Conservation (phyloP, 2,888 invertebrate genomes). For the Glyphotaelius pellucidus region DNA sequence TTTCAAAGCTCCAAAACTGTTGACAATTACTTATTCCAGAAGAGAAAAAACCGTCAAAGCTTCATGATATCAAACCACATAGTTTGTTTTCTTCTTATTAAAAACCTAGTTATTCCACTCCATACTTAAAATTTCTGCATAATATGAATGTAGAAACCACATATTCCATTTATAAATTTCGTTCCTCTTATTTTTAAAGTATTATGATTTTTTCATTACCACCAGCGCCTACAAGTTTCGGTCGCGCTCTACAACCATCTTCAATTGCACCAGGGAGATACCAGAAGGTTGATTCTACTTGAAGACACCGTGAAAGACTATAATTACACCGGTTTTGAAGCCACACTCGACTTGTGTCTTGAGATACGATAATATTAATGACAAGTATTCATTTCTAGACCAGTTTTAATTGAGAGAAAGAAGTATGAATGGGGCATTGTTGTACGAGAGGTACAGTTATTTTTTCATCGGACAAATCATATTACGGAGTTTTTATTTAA, state of each 20-base stretch:
- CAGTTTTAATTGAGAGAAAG: slow-evolving; percentile 22
- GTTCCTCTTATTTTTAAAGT: too few species aligned
- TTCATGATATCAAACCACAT: too few species aligned
- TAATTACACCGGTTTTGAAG: not conserved
- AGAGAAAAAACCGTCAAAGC: too few species aligned
- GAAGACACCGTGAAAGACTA: not conserved
- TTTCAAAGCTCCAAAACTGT: too few species aligned
- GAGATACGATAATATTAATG: not conserved
- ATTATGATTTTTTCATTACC: not conserved
- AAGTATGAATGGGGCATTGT: slow-evolving; percentile 2
- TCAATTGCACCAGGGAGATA: not conserved
- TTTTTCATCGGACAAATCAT: not conserved
- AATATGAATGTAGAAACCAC: too few species aligned
- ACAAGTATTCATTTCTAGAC: not conserved
- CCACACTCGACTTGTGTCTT: not conserved
- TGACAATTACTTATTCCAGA: too few species aligned
- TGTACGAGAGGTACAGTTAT: not conserved
- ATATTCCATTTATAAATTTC: too few species aligned
- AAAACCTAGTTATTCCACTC: too few species aligned
- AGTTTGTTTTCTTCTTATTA: too few species aligned
- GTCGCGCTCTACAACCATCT: not conserved
- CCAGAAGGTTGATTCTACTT: not conserved
- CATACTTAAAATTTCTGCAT: too few species aligned
- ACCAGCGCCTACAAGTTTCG: not conserved
- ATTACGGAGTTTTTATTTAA: not conserved